Conservation (phyloP, 1,140 invertebrate genomes). For the Polypedilum vanderplanki region DNA sequence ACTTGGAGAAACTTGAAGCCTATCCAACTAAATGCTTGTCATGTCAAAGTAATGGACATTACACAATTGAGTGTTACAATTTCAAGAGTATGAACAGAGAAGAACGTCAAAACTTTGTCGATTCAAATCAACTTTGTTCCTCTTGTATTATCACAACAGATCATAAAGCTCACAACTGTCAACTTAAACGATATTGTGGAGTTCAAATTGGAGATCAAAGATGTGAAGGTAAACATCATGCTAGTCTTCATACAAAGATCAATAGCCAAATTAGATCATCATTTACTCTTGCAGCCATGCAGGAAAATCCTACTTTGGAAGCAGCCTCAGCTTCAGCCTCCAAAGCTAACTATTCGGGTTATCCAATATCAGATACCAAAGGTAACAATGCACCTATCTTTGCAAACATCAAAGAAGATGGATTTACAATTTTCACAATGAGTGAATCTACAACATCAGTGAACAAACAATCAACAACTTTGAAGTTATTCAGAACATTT, state of each 20-base stretch:
- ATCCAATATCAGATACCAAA: neutral
- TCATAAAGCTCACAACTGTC: neutral
- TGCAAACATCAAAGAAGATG: neutral
- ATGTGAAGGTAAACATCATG: neutral
- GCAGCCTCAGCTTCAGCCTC: neutral
- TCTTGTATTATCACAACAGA: neutral
- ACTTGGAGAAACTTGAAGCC: neutral
- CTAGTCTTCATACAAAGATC: neutral
- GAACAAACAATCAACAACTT: neutral
- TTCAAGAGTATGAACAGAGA: neutral
- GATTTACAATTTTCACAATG: neutral
- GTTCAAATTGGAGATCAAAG: neutral
- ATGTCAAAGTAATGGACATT: neutral
- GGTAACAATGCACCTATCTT: neutral
- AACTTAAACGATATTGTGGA: neutral
- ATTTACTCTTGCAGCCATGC: too few species aligned
- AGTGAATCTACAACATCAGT: neutral
- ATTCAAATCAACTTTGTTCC: neutral
- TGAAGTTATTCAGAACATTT: neutral
- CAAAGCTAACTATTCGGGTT: neutral
- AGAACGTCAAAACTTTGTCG: neutral
- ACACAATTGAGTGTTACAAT: neutral
- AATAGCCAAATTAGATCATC: too few species aligned
- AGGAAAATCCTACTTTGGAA: neutral
- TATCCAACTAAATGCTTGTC: neutral